Evolutionary conservation across 2,888 invertebrate genomes (phyloP), one percentile per base, ranked within the genome.

Genomic region (Thysanoteuthis rhombus): DNA sequence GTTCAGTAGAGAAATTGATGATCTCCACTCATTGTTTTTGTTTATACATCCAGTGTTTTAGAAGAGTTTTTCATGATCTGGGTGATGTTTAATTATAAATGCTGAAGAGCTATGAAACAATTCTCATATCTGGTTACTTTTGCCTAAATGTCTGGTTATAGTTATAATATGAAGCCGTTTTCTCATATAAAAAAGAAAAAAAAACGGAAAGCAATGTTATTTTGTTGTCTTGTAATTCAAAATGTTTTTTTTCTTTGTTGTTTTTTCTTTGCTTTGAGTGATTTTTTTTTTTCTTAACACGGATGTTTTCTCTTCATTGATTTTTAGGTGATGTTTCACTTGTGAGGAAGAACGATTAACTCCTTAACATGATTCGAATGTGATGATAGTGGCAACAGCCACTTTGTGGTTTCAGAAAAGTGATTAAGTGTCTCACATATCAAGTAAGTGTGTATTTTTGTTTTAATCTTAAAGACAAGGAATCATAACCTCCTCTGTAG

Each of bases 351-450:
- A 75, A 75, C n/a, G 12, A 16, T 75, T 36, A 75, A 75, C 36
- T n/a, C 75, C 75, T 12, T 36, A 75, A 75, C 75, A 75, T 75
- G 75, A n/a, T 75, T 75, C 36, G 75, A 75, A 75, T 75, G 75
- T n/a, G 75, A 75, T 75, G 10, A 75, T 75, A n/a, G 75, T 75
- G 75, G 75, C 75, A 75, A 12, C n/a, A 75, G 75, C 75, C 75
- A 75, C 75, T 75, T 75, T 75, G 75, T 75, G n/a, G 75, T 75
- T 75, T n/a, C 75, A 75, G 75, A 75, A 75, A 75, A 75, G 75
- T 75, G 75, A 75, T 36, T 36, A 75, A 75, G 75, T 75, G n/a
- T 75, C 75, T n/a, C 75, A 75, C 75, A 75, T 75, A 75, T 75
- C 75, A 75, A 75, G 75, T 75, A 75, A 75, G 75, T 75, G 47